Evolutionary conservation across 2,113 vertebrate genomes (phyloP).

Genomic region (Donacobius atricapilla): DNA sequence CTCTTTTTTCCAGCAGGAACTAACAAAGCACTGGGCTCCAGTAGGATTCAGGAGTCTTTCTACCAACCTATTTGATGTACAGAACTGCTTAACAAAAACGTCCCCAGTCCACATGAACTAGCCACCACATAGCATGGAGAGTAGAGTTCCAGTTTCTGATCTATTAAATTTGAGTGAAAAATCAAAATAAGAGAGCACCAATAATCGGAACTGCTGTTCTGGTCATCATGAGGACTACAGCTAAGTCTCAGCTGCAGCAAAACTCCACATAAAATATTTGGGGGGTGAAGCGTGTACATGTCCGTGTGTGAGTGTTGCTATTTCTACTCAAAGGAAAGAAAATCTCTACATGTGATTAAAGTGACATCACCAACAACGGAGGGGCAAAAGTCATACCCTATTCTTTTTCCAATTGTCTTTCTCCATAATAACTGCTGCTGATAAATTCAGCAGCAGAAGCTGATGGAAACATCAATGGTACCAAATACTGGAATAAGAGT

Average conservation of each 20-base stretch:
- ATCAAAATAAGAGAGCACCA: neutral
- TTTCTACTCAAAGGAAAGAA: neutral
- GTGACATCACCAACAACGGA: neutral
- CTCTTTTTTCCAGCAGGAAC: neutral
- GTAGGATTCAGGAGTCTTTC: neutral
- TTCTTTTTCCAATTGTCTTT: neutral
- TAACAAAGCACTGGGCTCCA: neutral
- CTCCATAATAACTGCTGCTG: neutral
- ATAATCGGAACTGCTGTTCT: rapidly evolving
- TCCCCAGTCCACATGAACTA: rapidly evolving
- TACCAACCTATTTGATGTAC: neutral
- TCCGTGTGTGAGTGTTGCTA: neutral
- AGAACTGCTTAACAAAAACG: neutral
- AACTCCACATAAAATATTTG: neutral
- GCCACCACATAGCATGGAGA: rapidly evolving
- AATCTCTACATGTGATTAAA: neutral
- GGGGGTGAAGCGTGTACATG: neutral
- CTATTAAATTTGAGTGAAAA: neutral
- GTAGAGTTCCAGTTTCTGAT: neutral
- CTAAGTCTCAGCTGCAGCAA: neutral
- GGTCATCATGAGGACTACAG: neutral
- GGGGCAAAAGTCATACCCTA: neutral
- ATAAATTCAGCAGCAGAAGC: neutral
- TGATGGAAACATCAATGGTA: neutral
- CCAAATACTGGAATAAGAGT: neutral